Conservation (phyloP, 2,797 vertebrate genomes). For the Thamnophis elegans region DNA sequence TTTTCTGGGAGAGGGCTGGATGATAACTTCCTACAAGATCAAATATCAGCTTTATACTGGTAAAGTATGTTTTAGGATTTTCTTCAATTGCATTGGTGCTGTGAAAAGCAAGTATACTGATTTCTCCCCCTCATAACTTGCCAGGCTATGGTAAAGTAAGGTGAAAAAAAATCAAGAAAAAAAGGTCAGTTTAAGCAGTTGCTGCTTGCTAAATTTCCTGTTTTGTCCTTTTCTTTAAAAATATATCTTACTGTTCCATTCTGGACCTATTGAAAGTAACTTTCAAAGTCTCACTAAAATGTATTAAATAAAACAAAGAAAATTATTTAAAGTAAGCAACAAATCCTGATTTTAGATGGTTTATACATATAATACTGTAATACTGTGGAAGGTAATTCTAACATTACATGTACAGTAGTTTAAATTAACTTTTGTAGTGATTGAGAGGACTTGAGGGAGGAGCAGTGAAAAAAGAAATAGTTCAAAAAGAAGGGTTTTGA, state of each 20-base stretch:
- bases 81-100: neutral
- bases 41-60: neutral
- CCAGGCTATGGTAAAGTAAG: neutral
- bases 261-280: neutral
- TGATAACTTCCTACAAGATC: too few species aligned
- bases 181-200: neutral
- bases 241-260: neutral
- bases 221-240: neutral
- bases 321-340: neutral
- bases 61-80: neutral
- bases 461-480: neutral
- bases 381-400: neutral
- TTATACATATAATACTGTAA: neutral
- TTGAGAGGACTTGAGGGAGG: neutral
- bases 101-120: neutral
- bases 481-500: neutral
- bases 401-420: neutral
- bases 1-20: too few species aligned
- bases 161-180: neutral
- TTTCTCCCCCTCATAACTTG: neutral
- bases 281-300: neutral
- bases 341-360: neutral
- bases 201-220: neutral
- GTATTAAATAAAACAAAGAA: neutral
- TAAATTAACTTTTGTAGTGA: neutral